Conservation (phyloP, 2,113 vertebrate genomes). For the Andinoacara biseriatus region DNA sequence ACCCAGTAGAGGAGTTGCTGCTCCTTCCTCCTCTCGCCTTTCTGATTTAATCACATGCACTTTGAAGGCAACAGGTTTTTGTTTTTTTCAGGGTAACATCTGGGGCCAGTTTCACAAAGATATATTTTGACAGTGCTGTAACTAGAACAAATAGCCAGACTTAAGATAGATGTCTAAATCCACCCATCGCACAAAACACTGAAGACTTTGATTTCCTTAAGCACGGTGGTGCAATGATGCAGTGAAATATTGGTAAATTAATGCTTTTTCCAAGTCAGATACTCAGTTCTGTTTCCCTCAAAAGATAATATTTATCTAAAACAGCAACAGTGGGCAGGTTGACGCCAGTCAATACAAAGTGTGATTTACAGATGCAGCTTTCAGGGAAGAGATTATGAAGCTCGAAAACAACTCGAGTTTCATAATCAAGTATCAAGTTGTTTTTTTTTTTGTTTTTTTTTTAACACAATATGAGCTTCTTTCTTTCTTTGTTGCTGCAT, state of each 20-base stretch:
- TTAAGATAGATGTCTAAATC: background rate
- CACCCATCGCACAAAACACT: background rate
- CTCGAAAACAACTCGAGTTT: too few relatives aligned
- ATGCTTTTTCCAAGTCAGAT: background rate
- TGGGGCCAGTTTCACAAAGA: background rate
- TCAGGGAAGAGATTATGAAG: too few relatives aligned
- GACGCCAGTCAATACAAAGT: background rate
- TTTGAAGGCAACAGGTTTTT: background rate
- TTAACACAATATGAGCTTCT: background rate
- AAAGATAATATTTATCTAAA: background rate
- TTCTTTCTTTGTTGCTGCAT: background rate
- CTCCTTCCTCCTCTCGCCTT: background rate
- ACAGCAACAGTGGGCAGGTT: background rate
- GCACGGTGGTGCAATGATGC: background rate
- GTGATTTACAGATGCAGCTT: background rate
- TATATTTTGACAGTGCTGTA: background rate
- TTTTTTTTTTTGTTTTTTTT: background rate
- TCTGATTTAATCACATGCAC: background rate
- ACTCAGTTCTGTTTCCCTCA: background rate
- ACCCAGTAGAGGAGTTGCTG: background rate
- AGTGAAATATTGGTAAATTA: background rate
- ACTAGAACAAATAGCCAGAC: background rate
- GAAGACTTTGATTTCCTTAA: background rate
- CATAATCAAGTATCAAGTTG: background rate
- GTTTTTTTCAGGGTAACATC: background rate